Base-by-base conservation (phyloP, 2,888 invertebrate species). In the Eurois occulta region DNA sequence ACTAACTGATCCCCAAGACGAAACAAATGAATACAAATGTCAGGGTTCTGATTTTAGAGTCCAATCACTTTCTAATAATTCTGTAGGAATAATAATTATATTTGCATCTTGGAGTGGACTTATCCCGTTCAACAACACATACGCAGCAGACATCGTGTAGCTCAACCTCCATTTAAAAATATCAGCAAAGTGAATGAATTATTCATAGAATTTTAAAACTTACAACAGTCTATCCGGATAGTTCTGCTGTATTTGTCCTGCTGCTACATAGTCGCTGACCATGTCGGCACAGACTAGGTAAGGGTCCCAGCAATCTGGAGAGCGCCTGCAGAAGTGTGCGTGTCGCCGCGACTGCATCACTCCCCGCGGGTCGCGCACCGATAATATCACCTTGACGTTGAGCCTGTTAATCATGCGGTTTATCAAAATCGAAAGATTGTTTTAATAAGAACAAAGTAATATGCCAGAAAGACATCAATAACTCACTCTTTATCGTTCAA, bases 321-420 rank as follows among this genome's bases (percentile, higher is more conserved):
- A 97, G 94, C 89, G 98, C 3, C 98, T 98, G 91, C 98, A 98
- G 97, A 98, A 98, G 84, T 24, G 71, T 1, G 67, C 97, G 92
- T 99, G 98, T 87, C 98, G 98, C 52, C 99, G 97, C 0, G 99
- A 99, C 94, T 99, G 98, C 95, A 99, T 97, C 77, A 98, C 98
- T 32, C 98, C 99, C 38, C 99, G 97, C 2, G 99, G 99, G 95
- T 99, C 99, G 73, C 99, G 97, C 75, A 99, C 97, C 87, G 99
- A 94, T 77, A 98, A 95, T 85, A 99, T 95, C 86, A 99, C 97
- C 93, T 98, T 98, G 77, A 98, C 97, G 91, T 98, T 98, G 91
- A 98, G 96, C 92, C 98, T 98, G 67, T 32, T 60, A 41, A 18
- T 32, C 16, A 64, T 35, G 55, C 4, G 24, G 5, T 35, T 43